These are phyloP conservation scores for Cheilosia grossa DNA, from an alignment of 2,888 invertebrate genomes.

Conservation along the genomic window DNA sequence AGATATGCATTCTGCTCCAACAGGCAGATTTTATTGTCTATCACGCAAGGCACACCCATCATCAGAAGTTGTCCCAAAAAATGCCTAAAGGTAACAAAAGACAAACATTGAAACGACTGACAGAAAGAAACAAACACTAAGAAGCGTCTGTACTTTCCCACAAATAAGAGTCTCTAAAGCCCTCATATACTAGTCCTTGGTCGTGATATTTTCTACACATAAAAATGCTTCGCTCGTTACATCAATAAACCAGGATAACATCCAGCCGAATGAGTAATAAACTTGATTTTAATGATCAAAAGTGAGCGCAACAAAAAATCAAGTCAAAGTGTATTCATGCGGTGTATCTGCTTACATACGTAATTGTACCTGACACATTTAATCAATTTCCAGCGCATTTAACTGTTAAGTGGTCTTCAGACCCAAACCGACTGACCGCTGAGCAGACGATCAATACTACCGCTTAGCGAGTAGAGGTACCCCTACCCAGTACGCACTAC, in stretches of 20 bases:
- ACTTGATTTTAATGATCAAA: conserved; percentile 40
- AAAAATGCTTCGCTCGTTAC: neutral
- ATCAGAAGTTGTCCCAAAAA: too few species aligned
- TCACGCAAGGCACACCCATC: too few species aligned
- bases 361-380: conserved; percentile 21
- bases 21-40: too few species aligned
- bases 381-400: conserved; percentile 29
- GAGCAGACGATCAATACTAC: neutral
- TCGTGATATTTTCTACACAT: neutral
- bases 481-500: neutral
- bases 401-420: conserved; percentile 31
- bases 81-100: too few species aligned
- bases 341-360: conserved; percentile 4
- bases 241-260: conserved; percentile 34
- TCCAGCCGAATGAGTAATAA: conserved; percentile 37
- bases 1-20: too few species aligned
- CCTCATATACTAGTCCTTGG: neutral
- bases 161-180: too few species aligned
- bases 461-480: neutral
- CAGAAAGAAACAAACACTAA: too few species aligned
- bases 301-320: conserved; percentile 11
- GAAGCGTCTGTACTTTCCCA: too few species aligned
- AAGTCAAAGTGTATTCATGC: neutral
- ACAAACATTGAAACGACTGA: too few species aligned
- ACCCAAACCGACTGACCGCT: conserved; percentile 9